Base-by-base conservation (phyloP, 2,797 vertebrate species). In the Enteromius paludinosus region DNA sequence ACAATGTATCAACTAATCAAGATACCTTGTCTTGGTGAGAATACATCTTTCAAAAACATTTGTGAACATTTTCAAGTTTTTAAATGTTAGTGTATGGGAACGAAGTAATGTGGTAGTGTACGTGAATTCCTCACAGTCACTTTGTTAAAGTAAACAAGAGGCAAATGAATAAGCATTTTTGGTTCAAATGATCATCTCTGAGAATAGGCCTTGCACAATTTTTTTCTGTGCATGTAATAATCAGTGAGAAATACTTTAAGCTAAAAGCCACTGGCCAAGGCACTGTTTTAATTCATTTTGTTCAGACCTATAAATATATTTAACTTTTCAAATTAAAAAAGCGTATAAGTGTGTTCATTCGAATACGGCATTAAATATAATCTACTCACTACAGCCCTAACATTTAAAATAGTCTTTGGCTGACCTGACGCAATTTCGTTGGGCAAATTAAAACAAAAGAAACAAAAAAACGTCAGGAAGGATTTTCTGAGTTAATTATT, bases 221-320 rank as follows among this genome's bases (percentile, higher is more conserved):
- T n/a, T 14, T 72, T 52, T 35, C 1, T 52, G 49, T 71, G 17
- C 5, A 6, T 5, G 18, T 33, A 52, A 20, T 20, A 33, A 12
- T 54, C 47, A 72, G 28, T 54, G 47, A 35, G 18, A 72, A 72
- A 72, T 20, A 35, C 18, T 28, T n/a, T n/a, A 35, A 20, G 28
- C 18, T 72, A 72, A 72, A 54, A n/a, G 70, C 28, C 47, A 72
- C 2, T 38, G 38, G 38, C 38, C 35, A 38, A 38, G 35, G 35
- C 38, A 38, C 38, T 4, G 28, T 20, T 72, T 54, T 54, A 12
- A 52, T 54, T 54, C 1, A 30, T 71, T 54, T 72, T n/a, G 11
- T 54, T 72, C 47, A 38, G n/a, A 66, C 18, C 15, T 69, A 45
- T 25, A 25, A 69, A 69, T 69, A 69, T 45, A 45, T 15, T 43